Evolutionary conservation across 1,140 invertebrate species (phyloP).

Genomic region (Drosophila subpulchrella): DNA sequence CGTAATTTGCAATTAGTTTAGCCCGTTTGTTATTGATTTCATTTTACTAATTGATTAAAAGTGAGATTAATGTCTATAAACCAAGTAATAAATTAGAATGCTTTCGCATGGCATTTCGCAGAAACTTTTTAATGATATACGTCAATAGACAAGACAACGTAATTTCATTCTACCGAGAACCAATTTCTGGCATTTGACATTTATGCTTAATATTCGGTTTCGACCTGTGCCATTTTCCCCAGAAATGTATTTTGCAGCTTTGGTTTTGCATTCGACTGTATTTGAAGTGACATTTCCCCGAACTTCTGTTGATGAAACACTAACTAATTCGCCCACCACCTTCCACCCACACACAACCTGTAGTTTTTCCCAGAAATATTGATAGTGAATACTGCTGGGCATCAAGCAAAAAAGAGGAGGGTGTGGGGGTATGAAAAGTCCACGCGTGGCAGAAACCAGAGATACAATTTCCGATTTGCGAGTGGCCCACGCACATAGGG

Average conservation of each 20-base stretch:
- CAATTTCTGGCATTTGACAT: background rate
- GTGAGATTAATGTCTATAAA: background rate
- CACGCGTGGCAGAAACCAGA: background rate
- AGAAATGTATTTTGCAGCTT: background rate
- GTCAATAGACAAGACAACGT: background rate
- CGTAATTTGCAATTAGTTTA: background rate
- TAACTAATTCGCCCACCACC: background rate
- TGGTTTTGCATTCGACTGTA: background rate
- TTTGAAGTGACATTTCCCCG: background rate
- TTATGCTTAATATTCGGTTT: background rate
- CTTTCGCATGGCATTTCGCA: background rate
- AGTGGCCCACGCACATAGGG: background rate
- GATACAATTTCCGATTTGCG: background rate
- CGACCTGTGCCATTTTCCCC: background rate
- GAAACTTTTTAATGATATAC: background rate
- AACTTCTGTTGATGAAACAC: background rate
- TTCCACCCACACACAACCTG: background rate
- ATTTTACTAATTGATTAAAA: background rate
- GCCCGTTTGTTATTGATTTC: background rate
- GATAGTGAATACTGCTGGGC: slow-evolving; percentile 2
- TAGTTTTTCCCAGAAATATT: slow-evolving; percentile 8
- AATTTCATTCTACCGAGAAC: background rate
- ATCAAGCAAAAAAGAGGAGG: background rate
- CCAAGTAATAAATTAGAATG: background rate
- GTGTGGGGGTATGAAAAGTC: background rate